These are phyloP conservation scores for Dicrurus megarhynchus DNA, from an alignment of 2,113 vertebrate species.

Conservation along the genomic window DNA sequence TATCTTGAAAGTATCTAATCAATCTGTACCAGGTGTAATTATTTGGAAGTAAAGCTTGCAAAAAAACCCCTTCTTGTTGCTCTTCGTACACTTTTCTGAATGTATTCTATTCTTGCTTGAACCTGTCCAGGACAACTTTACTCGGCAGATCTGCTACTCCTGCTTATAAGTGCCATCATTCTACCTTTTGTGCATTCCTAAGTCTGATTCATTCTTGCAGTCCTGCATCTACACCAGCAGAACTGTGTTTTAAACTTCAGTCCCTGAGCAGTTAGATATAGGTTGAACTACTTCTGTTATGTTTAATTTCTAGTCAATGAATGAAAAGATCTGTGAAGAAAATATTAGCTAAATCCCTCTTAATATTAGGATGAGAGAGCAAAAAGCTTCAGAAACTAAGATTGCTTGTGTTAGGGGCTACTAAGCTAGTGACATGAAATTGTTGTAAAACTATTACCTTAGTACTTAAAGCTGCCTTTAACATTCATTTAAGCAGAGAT, in stretches of 20 bases:
- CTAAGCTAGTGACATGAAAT: neutral
- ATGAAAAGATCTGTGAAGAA: neutral
- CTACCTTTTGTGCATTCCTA: neutral
- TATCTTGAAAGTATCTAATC: neutral
- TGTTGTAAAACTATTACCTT: neutral
- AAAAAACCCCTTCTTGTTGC: neutral
- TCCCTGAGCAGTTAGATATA: neutral
- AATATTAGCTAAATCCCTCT: neutral
- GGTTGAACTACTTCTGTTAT: neutral
- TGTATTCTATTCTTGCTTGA: neutral
- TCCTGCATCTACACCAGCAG: neutral
- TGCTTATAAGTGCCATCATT: neutral
- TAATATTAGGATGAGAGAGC: neutral
- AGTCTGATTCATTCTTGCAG: neutral
- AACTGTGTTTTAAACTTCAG: neutral
- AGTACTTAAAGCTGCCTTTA: neutral
- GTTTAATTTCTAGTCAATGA: neutral
- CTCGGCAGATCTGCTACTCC: neutral
- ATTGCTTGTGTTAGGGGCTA: neutral
- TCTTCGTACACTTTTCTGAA: neutral
- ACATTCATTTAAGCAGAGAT: neutral
- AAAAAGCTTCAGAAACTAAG: neutral
- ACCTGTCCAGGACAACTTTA: neutral
- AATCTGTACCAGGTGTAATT: conserved; percentile 29
- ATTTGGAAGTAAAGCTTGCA: conserved; percentile 53